Evolutionary conservation across 1,140 invertebrate species (phyloP).

Genomic region (Homalodisca vitripennis): DNA sequence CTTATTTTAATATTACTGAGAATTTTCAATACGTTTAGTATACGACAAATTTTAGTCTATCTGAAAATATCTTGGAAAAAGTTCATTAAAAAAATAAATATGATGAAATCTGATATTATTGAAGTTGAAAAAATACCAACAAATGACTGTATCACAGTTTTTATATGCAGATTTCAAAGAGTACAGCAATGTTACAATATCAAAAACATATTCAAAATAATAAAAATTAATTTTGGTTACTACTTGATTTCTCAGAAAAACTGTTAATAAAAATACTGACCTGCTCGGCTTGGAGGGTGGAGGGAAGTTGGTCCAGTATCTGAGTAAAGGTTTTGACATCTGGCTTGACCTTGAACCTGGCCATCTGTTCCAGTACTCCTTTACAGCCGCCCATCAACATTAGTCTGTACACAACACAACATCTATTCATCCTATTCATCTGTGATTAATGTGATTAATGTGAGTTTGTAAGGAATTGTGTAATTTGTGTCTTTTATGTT

Average conservation of each 20-base stretch:
- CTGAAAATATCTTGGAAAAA: no score
- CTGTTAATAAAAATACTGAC: slow-evolving; percentile 40
- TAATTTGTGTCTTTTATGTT: no score
- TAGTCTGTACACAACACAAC: slow-evolving; percentile 58
- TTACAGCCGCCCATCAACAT: slow-evolving; percentile 75
- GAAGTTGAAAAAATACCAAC: not conserved
- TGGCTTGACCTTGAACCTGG: slow-evolving; percentile 61
- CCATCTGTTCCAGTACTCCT: slow-evolving; percentile 74
- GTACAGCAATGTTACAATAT: not conserved
- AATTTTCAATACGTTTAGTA: no score
- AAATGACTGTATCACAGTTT: not conserved
- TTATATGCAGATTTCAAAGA: not conserved
- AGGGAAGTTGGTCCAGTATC: slow-evolving; percentile 69
- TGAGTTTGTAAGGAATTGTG: no score
- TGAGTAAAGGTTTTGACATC: slow-evolving; percentile 77
- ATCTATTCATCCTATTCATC: no score
- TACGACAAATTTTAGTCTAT: no score
- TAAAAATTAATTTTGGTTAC: not conserved
- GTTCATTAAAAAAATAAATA: not conserved
- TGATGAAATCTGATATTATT: not conserved
- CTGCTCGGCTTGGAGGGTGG: slow-evolving; percentile 62
- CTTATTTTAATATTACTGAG: no score
- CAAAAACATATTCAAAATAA: not conserved
- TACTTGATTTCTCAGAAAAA: not conserved
- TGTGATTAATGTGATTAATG: no score